Evolutionary conservation across 2,113 vertebrate genomes (phyloP).

Genomic region (Suricata suricatta): DNA sequence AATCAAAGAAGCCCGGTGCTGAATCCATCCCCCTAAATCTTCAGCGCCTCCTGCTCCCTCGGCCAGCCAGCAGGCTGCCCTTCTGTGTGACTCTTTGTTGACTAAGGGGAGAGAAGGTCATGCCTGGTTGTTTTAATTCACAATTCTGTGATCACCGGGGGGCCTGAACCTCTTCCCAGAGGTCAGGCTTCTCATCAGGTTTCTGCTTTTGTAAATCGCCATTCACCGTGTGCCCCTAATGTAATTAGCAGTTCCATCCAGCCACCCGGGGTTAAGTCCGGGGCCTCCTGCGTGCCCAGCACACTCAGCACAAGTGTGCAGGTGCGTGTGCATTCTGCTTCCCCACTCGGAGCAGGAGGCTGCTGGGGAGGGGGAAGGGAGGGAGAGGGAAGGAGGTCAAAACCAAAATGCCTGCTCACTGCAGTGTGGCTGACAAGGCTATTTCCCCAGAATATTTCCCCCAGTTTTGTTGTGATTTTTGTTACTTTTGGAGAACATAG

Average conservation of each 20-base stretch:
- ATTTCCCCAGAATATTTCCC: neutral
- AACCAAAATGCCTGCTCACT: neutral
- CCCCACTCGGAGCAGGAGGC: neutral
- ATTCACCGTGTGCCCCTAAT: neutral
- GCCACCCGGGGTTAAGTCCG: neutral
- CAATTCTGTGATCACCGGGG: neutral
- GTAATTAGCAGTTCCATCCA: neutral
- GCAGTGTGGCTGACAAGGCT: neutral
- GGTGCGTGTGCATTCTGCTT: neutral
- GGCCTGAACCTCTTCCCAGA: neutral
- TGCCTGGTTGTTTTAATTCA: neutral
- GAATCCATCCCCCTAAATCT: neutral
- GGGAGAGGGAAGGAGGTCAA: neutral
- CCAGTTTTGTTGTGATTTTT: neutral
- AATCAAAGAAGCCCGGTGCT: neutral
- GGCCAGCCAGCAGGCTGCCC: neutral
- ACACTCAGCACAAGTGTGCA: neutral
- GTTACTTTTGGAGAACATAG: neutral
- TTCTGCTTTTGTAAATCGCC: neutral
- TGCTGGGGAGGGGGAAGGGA: neutral
- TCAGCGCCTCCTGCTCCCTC: neutral
- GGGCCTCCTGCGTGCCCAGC: neutral
- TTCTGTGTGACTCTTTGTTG: neutral
- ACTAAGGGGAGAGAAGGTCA: neutral
- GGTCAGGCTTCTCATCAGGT: neutral